Base-by-base conservation (phyloP, 2,797 vertebrate genomes). In the Gephyroberyx darwinii region DNA sequence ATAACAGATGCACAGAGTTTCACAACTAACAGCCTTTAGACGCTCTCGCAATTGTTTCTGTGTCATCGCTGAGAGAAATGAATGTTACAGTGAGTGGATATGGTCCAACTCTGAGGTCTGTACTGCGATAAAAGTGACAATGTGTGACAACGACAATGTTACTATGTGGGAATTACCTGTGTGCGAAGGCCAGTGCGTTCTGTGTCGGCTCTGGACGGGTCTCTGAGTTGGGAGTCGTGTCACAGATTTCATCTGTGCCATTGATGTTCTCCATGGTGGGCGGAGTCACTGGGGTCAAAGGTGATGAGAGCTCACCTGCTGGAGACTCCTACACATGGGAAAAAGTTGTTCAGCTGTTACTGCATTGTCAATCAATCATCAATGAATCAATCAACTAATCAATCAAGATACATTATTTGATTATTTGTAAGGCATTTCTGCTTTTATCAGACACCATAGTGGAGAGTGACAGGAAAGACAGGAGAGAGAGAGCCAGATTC, bases 141-240 rank as follows among this genome's bases (percentile, higher is more conserved):
- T 50, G 30, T 5, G 22, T 52, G 59, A 76, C 84, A 66, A 58
- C 19, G 78, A 82, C 61, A 55, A 52, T 59, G 63, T 74, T 60
- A 50, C n/a, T 5, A 26, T 45, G 59, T 31, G 60, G 64, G 60
- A 22, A 74, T 90, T 94, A 99, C 97, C 97, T 98, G 95, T 98
- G 96, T 87, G 96, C 93, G 90, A 98, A 96, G 84, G 96, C 93
- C 89, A 97, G 94, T 62, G 96, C 95, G 43, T 96, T 98, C 93
- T 97, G 96, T 9, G 95, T 90, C 59, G 96, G 95, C 89, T 98
- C 97, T 74, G 95, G 92, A 83, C 96, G 95, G 80, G 92, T 86
- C 87, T 98, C 96, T 35, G 93, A 95, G 90, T 96, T 97, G 76
- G 96, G 96, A 3, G 94, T 95, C 64, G 95, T 91, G 84, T 97